These are phyloP conservation scores for Thera britannica DNA, from an alignment of 2,888 invertebrate genomes.

Conservation along the genomic window DNA sequence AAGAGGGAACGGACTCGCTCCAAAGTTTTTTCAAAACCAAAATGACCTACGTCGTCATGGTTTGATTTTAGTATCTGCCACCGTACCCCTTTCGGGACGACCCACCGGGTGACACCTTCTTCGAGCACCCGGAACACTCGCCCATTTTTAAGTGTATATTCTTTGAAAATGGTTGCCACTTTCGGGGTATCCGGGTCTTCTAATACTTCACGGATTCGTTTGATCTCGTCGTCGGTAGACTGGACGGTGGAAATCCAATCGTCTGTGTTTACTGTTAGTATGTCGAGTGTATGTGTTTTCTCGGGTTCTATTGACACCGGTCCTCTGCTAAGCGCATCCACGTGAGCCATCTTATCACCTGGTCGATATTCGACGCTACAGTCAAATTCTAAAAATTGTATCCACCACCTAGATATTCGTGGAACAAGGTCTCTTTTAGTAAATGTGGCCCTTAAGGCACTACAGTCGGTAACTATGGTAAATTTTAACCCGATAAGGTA, in stretches of 20 bases:
- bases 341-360: neutral
- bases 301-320: too few species aligned
- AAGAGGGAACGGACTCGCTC: too few species aligned
- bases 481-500: neutral
- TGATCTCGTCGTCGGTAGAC: neutral
- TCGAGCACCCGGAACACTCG: neutral
- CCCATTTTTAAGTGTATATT: neutral
- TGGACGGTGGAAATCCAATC: neutral
- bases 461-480: slow-evolving; percentile 2
- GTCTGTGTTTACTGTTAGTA: too few species aligned
- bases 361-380: neutral
- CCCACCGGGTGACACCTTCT: neutral
- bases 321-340: slow-evolving; percentile 1
- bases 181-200: neutral
- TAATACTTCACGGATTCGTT: neutral
- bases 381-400: neutral
- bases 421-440: slow-evolving; percentile 1
- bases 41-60: too few species aligned
- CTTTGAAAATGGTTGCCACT: neutral
- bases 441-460: neutral
- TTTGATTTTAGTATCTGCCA: too few species aligned
- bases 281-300: too few species aligned
- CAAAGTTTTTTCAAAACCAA: too few species aligned
- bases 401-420: slow-evolving; percentile 2
- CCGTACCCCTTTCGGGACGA: neutral